Evolutionary conservation across 2,797 vertebrate species (phyloP).

Genomic region (Ambastaia sidthimunki): DNA sequence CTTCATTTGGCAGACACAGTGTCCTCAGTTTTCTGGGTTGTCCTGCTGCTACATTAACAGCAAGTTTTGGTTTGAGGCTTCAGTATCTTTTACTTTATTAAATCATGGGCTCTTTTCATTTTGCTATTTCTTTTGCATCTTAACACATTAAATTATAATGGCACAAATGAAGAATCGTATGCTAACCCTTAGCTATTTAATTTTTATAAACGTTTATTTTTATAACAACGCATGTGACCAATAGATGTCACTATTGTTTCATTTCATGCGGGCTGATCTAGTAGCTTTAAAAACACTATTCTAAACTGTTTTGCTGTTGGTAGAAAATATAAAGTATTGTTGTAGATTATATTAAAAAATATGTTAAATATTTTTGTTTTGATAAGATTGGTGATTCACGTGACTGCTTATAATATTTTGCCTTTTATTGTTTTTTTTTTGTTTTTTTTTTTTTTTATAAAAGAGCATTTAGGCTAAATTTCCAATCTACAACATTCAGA

Average conservation of each 20-base stretch:
- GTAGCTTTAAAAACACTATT: not conserved
- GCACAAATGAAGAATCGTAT: constrained; percentile 4
- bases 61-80: constrained; percentile 57
- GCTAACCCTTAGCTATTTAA: constrained; percentile 36
- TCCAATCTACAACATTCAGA: too few species aligned
- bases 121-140: not conserved
- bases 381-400: too few species aligned
- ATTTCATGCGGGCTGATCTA: not conserved
- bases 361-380: too few species aligned
- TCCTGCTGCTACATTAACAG: too few species aligned
- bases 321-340: not conserved
- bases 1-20: constrained; percentile 68
- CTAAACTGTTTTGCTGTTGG: not conserved
- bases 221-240: constrained; percentile 3
- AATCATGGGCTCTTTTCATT: constrained; percentile 39
- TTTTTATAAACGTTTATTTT: not conserved
- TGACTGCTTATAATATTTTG: too few species aligned
- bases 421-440: too few species aligned
- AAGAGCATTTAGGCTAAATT: too few species aligned
- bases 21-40: constrained; percentile 41
- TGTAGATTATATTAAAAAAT: not conserved
- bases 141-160: not conserved
- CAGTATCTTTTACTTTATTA: constrained; percentile 43
- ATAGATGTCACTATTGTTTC: constrained; percentile 42
- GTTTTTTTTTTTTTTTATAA: not conserved